Evolutionary conservation across 2,113 vertebrate genomes (phyloP).

Genomic region (Gobio gobio): DNA sequence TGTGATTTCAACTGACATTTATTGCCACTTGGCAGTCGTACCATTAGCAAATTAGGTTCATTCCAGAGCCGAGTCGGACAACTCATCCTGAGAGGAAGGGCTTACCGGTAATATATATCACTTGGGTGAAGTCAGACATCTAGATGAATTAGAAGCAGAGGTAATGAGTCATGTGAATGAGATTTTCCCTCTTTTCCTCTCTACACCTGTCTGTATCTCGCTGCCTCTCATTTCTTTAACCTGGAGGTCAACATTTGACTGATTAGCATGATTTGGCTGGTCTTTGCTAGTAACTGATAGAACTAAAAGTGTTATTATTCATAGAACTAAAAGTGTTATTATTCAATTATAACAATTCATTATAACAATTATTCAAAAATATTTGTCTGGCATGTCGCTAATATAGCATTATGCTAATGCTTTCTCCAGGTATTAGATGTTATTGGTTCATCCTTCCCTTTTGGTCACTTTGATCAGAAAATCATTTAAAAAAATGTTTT

Average conservation of each 20-base stretch:
- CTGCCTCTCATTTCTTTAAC: not conserved
- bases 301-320: not conserved
- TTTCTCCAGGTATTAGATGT: not conserved
- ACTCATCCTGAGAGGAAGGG: constrained; percentile 41
- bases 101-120: constrained; percentile 57
- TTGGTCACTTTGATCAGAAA: too few relatives aligned
- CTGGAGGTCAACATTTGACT: not conserved
- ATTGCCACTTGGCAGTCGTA: constrained; percentile 71
- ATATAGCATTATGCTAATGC: not conserved
- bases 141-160: constrained; percentile 56
- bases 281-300: not conserved
- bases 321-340: not conserved
- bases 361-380: not conserved
- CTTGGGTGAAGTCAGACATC: constrained; percentile 52
- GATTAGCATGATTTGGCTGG: not conserved
- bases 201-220: not conserved
- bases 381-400: not conserved
- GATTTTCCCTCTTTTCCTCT: constrained; percentile 21
- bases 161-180: constrained; percentile 52
- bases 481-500: too few relatives aligned
- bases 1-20: constrained; percentile 69
- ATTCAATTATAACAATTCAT: too few relatives aligned
- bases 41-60: constrained; percentile 78
- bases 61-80: constrained; percentile 38
- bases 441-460: not conserved